Evolutionary conservation across 2,797 vertebrate species (phyloP).

Genomic region (Philypnodon macrostomus): DNA sequence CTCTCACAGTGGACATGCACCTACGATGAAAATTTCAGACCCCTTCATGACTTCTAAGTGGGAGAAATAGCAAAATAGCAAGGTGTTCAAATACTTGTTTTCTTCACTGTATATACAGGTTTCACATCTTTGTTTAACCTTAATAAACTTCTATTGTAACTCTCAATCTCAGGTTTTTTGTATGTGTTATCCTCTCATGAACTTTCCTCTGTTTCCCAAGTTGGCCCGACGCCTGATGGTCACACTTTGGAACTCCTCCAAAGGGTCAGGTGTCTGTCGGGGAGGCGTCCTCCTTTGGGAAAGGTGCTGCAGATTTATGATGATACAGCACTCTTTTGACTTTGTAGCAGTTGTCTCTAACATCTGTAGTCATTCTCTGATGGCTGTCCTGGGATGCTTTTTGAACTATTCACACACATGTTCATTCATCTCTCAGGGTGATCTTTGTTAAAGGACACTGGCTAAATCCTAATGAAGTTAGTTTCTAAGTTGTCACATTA

Average conservation of each 20-base stretch:
- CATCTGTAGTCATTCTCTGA: slow-evolving; percentile 3
- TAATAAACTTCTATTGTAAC: too few relatives aligned
- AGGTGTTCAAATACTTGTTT: too few relatives aligned
- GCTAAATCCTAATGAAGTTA: not conserved
- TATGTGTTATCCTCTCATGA: not conserved
- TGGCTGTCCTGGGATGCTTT: slow-evolving; percentile 6
- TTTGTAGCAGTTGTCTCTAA: slow-evolving; percentile 9
- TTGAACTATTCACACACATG: slow-evolving; percentile 4
- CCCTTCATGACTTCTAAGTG: too few relatives aligned
- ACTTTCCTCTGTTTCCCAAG: not conserved
- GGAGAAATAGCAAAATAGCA: too few relatives aligned
- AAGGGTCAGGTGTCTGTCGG: slow-evolving; percentile 1
- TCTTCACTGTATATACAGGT: too few relatives aligned
- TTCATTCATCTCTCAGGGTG: slow-evolving; percentile 9
- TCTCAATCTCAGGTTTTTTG: not conserved
- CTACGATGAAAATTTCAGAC: too few relatives aligned
- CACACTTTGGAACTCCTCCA: not conserved
- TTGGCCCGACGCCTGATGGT: slow-evolving; percentile 1
- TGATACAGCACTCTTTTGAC: slow-evolving; percentile 3
- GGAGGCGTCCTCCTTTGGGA: not conserved
- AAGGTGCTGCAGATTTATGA: slow-evolving; percentile 6
- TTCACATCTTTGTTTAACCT: too few relatives aligned
- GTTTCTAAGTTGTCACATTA: not conserved
- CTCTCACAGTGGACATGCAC: too few relatives aligned
- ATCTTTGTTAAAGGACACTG: not conserved